Conservation (phyloP, 2,888 invertebrate species). For the Zaprionus obscuricornis region DNA sequence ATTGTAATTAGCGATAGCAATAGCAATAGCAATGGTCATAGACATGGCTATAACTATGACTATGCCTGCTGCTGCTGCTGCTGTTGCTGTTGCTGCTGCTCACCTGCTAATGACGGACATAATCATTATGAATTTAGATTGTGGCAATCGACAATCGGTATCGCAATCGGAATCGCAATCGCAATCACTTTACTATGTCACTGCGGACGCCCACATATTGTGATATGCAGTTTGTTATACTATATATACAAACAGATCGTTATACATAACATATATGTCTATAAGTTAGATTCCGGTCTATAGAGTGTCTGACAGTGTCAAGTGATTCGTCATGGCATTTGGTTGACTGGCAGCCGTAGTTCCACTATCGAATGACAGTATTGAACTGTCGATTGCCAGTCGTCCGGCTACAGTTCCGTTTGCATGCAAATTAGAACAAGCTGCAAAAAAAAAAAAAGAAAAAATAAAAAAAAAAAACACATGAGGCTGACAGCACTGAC, state of each 20-base stretch:
- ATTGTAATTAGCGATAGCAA: constrained; percentile 61
- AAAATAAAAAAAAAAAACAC: constrained; percentile 52
- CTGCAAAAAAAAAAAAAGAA: constrained; percentile 34
- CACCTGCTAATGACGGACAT: constrained; percentile 51
- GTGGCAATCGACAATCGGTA: constrained; percentile 42
- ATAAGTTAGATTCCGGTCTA: no score
- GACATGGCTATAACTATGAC: no score
- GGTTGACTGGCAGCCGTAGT: constrained; percentile 33
- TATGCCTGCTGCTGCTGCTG: constrained; percentile 15
- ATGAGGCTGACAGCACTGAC: constrained; percentile 48
- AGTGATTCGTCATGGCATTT: constrained; percentile 63
- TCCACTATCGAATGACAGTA: constrained; percentile 3
- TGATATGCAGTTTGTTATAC: no score
- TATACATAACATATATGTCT: no score
- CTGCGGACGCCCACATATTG: constrained; percentile 50
- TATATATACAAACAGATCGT: no score
- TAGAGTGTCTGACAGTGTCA: neutral
- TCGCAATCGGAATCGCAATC: constrained; percentile 18
- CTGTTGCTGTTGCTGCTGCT: constrained; percentile 12
- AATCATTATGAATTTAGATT: constrained; percentile 70
- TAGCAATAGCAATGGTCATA: neutral
- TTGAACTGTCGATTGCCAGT: constrained; percentile 16
- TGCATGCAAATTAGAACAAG: constrained; percentile 75
- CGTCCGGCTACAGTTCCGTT: constrained; percentile 71
- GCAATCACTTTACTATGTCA: constrained; percentile 26